Evolutionary conservation across 2,888 invertebrate species (phyloP).

Genomic region (Penaeus monodon): DNA sequence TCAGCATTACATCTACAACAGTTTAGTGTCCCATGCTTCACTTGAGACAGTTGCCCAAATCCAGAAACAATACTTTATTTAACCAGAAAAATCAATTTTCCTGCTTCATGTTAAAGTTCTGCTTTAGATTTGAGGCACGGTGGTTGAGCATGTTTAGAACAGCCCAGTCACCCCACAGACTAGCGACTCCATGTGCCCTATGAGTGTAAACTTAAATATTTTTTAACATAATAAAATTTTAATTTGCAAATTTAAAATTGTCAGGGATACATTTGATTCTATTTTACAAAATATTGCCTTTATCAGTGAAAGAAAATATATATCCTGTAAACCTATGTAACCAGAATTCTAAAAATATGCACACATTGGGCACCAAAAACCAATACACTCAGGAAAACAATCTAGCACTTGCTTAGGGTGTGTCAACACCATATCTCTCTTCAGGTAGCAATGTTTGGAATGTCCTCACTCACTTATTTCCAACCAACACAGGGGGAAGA

Average conservation of each 20-base stretch:
- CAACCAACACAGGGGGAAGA: conserved; percentile 26
- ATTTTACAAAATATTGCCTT: too few relatives aligned
- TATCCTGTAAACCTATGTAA: too few relatives aligned
- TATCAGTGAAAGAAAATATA: too few relatives aligned
- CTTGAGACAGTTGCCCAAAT: conserved; percentile 48
- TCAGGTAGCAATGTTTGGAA: conserved; percentile 51
- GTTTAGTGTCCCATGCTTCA: conserved; percentile 57
- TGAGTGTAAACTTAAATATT: conserved; percentile 13
- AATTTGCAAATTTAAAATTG: too few relatives aligned
- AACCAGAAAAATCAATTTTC: not conserved
- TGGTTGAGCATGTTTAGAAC: conserved; percentile 39
- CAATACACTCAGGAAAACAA: conserved; percentile 27
- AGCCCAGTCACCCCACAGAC: conserved; percentile 53
- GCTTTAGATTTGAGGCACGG: conserved; percentile 29
- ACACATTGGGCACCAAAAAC: conserved; percentile 41
- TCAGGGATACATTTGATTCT: too few relatives aligned
- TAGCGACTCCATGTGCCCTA: conserved; percentile 51
- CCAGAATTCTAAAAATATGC: not conserved
- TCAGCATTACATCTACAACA: conserved; percentile 46
- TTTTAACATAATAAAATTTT: not conserved
- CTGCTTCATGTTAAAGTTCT: conserved; percentile 10
- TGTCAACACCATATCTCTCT: conserved; percentile 40
- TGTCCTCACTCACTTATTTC: conserved; percentile 43
- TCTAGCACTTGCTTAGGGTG: conserved; percentile 53
- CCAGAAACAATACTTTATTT: conserved; percentile 20